phyloP scores from a whole-genome alignment of 64 coral and sea anemone species.

The Orbicella faveolata region DNA sequence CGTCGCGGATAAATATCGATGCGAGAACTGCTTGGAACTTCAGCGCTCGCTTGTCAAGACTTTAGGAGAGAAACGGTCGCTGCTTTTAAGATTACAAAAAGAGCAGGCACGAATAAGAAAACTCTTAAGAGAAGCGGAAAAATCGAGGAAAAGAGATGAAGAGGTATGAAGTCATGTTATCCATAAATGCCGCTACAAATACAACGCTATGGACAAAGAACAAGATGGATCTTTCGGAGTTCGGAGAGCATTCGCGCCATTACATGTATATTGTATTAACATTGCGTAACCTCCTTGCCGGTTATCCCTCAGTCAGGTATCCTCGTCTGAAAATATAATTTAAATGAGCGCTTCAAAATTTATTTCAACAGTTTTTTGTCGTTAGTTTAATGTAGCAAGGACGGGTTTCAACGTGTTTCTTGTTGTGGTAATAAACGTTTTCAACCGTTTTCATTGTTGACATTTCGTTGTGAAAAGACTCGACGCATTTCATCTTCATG shows the following conservation, averaged over 20 bases:
- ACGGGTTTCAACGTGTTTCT: background rate
- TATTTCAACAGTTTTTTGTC: background rate
- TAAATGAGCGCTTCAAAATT: no score
- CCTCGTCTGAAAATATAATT: no score
- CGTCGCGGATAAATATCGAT: slow-evolving; percentile 10
- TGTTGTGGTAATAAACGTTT: background rate
- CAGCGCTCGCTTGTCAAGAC: slow-evolving; percentile 66
- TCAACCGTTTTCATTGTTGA: background rate
- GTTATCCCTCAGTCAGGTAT: no score
- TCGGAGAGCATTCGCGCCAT: no score
- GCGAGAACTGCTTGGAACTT: slow-evolving; percentile 70
- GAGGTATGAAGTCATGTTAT: slow-evolving; percentile 46
- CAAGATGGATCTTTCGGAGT: background rate
- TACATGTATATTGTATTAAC: no score
- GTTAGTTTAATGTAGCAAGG: background rate
- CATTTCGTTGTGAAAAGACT: no score
- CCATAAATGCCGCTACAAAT: background rate
- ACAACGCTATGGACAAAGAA: background rate
- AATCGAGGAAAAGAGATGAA: slow-evolving; percentile 17
- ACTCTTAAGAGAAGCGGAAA: slow-evolving; percentile 62
- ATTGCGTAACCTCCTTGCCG: background rate
- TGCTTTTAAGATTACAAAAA: slow-evolving; percentile 77
- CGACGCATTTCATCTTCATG: no score
- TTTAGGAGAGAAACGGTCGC: slow-evolving; percentile 79
- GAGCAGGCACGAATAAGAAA: slow-evolving; percentile 74